Evolutionary conservation across 2,113 vertebrate species (phyloP).

Genomic region (Takifugu flavidus): DNA sequence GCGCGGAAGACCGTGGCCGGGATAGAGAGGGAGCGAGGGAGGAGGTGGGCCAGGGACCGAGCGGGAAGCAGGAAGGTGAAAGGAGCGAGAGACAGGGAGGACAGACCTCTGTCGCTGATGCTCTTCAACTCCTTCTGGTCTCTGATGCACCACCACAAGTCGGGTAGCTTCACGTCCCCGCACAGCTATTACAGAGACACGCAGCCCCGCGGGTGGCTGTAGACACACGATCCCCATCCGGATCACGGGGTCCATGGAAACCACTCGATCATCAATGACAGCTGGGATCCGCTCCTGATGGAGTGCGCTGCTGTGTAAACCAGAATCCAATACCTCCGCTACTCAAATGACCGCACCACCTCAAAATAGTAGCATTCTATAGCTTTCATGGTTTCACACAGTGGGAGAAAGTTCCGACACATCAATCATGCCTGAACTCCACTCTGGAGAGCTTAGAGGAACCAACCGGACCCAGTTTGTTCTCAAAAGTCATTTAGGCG

Average conservation of each 20-base stretch:
- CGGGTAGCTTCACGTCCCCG: slow-evolving; percentile 75
- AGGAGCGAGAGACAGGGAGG: slow-evolving; percentile 25
- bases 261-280: too few relatives aligned
- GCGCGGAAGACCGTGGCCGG: slow-evolving; percentile 39
- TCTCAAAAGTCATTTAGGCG: background rate
- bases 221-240: slow-evolving; percentile 46
- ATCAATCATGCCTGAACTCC: too few relatives aligned
- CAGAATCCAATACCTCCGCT: too few relatives aligned
- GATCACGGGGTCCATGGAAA: background rate
- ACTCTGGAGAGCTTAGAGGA: too few relatives aligned
- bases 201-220: slow-evolving; percentile 83
- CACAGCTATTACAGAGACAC: slow-evolving; percentile 84
- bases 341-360: too few relatives aligned
- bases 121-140: slow-evolving; percentile 87
- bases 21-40: slow-evolving; percentile 60
- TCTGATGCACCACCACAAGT: slow-evolving; percentile 82
- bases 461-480: too few relatives aligned
- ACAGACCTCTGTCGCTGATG: slow-evolving; percentile 79
- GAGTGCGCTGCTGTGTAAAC: too few relatives aligned
- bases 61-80: slow-evolving; percentile 40
- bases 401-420: too few relatives aligned
- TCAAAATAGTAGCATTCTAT: too few relatives aligned
- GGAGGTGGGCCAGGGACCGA: slow-evolving; percentile 57
- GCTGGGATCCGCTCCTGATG: too few relatives aligned
- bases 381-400: too few relatives aligned